A percentile compares a stretch with the other conserved stretches of the same genome.
Evolutionary conservation across 2,113 vertebrate genomes (phyloP).

Genomic region (Argyrosomus japonicus): DNA sequence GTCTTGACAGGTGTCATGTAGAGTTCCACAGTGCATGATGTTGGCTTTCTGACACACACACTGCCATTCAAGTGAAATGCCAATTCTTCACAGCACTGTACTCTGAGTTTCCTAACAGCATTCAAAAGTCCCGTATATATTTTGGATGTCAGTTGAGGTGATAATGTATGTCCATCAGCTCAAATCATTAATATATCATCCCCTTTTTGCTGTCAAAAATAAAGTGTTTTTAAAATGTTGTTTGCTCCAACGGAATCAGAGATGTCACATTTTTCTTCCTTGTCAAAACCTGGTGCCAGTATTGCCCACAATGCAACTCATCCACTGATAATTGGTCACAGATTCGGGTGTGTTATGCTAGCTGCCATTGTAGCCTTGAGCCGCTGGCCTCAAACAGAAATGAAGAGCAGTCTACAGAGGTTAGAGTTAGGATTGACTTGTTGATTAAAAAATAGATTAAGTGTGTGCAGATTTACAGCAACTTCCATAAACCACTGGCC

Average conservation of each 20-base stretch:
- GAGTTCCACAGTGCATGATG: slow-evolving; percentile 53
- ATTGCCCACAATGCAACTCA: not conserved
- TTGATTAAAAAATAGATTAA: too few species aligned
- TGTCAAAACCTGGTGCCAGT: not conserved
- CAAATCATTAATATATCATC: not conserved
- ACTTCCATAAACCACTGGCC: too few species aligned
- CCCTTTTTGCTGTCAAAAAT: not conserved
- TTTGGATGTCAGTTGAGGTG: slow-evolving; percentile 4
- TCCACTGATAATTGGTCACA: not conserved
- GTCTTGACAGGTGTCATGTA: slow-evolving; percentile 74
- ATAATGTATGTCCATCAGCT: not conserved
- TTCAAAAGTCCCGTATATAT: not conserved
- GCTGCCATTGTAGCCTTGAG: not conserved
- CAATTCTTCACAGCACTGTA: slow-evolving; percentile 4
- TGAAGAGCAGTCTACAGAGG: not conserved
- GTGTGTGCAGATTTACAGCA: too few species aligned
- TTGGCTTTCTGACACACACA: slow-evolving; percentile 48
- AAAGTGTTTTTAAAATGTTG: not conserved
- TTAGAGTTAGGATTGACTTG: too few species aligned
- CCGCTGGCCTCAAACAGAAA: not conserved
- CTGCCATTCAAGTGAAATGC: slow-evolving; percentile 40
- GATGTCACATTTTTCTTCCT: not conserved
- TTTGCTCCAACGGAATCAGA: not conserved
- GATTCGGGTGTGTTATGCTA: not conserved
- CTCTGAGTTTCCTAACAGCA: slow-evolving; percentile 2